Base-by-base conservation (phyloP, 2,888 invertebrate species). In the Eremobia ochroleuca region DNA sequence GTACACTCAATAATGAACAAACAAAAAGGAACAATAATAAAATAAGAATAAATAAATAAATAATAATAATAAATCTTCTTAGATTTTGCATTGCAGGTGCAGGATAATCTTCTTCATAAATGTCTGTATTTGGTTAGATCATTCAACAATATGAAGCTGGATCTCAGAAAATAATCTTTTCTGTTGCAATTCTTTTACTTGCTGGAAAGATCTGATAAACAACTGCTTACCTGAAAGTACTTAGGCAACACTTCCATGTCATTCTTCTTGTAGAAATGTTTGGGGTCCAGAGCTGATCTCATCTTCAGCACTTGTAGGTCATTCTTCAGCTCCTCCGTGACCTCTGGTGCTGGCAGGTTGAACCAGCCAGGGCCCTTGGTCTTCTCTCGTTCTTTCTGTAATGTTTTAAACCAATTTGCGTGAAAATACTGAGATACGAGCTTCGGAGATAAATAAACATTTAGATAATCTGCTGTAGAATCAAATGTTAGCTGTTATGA, bases 211-310 rank as follows among this genome's bases (percentile, higher is more conserved):
- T 8, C 49, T 49, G 21, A 21, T 49, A 8, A 49, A 49, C 21
- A 52, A 52, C 25, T 52, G 52, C 25, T 52, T 52, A 58, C 98
- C 97, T 99, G 99, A 95, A 99, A 99, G 93, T 98, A 99, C 95
- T 99, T 99, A 0, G 99, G 99, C 52, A 99, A 91, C 1, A 97
- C 98, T 95, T 98, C 98, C 86, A 98, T 97, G 91, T 99, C 99
- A 93, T 99, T 99, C 91, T 98, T 98, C 94, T 99, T 99, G 96
- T 99, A 99, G 95, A 99, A 99, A 87, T 98, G 98, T 93, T 99
- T 99, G 0, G 99, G 99, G 96, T 99, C 98, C 21, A 99, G 95
- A 0, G 97, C 98, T 0, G 98, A 98, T 89, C 99, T 97, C 99
- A 99, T 99, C 95, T 99, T 98, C 2, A 99, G 96, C 21, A 99